Conservation (phyloP, 2,113 vertebrate species). For the Xiphophorus hellerii region DNA sequence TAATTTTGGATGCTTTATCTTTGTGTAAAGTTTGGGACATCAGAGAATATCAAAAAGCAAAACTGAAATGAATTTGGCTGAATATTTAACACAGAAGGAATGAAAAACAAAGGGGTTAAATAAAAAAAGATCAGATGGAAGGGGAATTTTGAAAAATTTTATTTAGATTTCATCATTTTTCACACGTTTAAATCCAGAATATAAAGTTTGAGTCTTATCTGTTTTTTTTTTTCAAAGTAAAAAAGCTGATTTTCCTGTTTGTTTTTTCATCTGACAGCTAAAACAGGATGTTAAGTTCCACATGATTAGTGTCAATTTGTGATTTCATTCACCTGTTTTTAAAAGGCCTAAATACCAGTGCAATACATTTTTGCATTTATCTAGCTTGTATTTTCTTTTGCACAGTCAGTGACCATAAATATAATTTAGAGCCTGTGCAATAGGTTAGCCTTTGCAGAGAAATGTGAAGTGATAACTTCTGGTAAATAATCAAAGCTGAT, state of each 20-base stretch:
- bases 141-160: neutral
- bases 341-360: neutral
- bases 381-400: neutral
- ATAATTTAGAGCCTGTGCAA: constrained; percentile 12
- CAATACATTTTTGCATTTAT: neutral
- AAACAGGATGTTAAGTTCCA: neutral
- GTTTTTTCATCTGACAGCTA: neutral
- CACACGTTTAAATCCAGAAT: neutral
- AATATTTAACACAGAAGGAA: too few relatives aligned
- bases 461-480: constrained; percentile 56
- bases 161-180: neutral
- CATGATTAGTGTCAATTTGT: neutral
- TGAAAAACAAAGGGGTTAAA: too few relatives aligned
- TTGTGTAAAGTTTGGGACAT: too few relatives aligned
- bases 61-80: too few relatives aligned
- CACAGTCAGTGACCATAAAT: neutral
- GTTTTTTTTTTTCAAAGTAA: neutral
- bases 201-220: neutral
- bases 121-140: too few relatives aligned
- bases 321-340: neutral
- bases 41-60: too few relatives aligned
- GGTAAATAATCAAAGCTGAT: constrained; percentile 73
- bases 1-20: too few relatives aligned
- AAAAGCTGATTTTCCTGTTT: neutral
- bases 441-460: constrained; percentile 43